Evolutionary conservation across 2,113 vertebrate genomes (phyloP), one percentile per base, ranked within the genome.

Genomic region (Pseudonaja textilis): DNA sequence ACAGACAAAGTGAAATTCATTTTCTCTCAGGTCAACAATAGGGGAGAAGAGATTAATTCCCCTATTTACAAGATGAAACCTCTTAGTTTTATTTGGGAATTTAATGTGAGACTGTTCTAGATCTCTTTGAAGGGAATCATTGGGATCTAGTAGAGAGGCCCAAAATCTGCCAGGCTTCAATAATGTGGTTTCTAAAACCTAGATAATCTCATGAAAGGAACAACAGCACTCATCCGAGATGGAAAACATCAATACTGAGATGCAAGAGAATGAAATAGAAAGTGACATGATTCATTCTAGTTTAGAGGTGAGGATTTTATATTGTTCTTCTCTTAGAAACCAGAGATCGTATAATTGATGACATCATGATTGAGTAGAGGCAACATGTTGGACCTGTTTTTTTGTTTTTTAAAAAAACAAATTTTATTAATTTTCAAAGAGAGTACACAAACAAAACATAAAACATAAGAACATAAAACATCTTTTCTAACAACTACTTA

Each of bases 1-100:
- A n/a, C 26, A 64, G 12, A 0, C 0, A 61, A 25, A 54, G 42
- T 20, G 90, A 52, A 0, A 50, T 23, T 59, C 56, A 23, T 56
- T 92, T 89, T 45, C 42, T 50, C 22, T 3, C 16, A 91, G 42
- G 64, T 34, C 87, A 88, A 88, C 29, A 0, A 18, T 20, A 39
- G n/a, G 64, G 64, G 14, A 74, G n/a, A 74, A 74, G 69, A 39
- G n/a, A 39, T 74, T 39, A 6, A 81, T 81, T 20, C 5, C 61
- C 69, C 34, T 81, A 81, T 39, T 74, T 34, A 74, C 5, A 3
- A 39, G 16, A 81, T 81, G 69, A 20, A 39, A 18, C 16, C 6
- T 18, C n/a, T 39, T 81, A 39, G 69, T 39, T 39, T 74, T 20
- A 5, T 39, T 8, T 81, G 69, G 69, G 6, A 39, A 39, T 20